phyloP scores from a whole-genome alignment of 2,797 vertebrate genomes.

The Pangasius macronema region DNA sequence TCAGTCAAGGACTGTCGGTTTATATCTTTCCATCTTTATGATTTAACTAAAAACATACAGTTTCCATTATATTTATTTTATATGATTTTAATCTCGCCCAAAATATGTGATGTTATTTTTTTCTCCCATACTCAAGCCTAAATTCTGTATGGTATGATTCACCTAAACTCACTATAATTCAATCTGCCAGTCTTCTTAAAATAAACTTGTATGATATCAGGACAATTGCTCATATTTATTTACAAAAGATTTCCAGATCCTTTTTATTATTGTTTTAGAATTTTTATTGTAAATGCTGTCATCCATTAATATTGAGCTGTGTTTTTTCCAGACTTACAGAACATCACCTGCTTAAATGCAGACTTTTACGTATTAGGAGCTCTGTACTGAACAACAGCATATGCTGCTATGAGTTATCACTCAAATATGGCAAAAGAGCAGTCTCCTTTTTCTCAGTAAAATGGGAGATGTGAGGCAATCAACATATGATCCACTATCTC shows the following conservation, averaged over 20 bases:
- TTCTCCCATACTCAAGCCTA: constrained; percentile 31
- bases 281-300: background rate
- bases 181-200: constrained; percentile 47
- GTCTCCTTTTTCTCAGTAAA: background rate
- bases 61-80: constrained; percentile 34
- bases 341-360: background rate
- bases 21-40: constrained; percentile 11
- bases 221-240: background rate
- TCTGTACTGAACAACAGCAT: background rate
- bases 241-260: background rate
- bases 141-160: constrained; percentile 49
- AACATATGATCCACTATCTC: too few relatives aligned
- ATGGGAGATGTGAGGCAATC: background rate
- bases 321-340: background rate
- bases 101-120: constrained; percentile 14
- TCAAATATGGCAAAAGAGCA: background rate
- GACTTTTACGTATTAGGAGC: background rate
- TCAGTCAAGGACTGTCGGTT: constrained; percentile 21
- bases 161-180: constrained; percentile 50
- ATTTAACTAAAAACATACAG: constrained; percentile 13
- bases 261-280: background rate
- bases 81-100: constrained; percentile 27
- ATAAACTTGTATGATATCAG: constrained; percentile 57
- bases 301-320: background rate
- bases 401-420: background rate